phyloP scores from a whole-genome alignment of 2,888 invertebrate species.

The Achlya flavicornis region DNA sequence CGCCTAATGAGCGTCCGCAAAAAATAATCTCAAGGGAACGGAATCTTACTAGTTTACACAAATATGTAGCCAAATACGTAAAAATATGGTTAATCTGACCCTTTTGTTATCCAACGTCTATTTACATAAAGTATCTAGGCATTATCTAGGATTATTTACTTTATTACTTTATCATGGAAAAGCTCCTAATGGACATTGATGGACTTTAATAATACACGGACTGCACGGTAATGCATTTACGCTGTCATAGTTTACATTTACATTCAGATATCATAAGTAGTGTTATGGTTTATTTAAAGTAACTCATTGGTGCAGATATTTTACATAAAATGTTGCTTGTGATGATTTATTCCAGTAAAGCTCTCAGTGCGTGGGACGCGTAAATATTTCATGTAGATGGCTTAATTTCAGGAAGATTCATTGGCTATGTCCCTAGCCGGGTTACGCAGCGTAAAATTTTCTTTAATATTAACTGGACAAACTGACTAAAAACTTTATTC shows the following conservation, averaged over 20 bases:
- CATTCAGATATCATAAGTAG: neutral
- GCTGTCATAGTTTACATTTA: neutral
- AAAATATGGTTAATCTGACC: neutral
- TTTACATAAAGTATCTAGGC: neutral
- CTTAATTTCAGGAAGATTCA: conserved; percentile 5
- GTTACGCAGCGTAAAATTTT: neutral
- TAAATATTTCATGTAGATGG: conserved; percentile 9
- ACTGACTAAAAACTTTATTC: neutral
- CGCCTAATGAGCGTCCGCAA: conserved; percentile 45
- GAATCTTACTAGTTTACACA: neutral
- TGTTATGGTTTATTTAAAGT: neutral
- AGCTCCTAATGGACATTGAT: neutral
- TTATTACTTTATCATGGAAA: neutral
- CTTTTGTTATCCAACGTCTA: neutral
- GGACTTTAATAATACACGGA: neutral
- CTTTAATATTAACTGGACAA: neutral
- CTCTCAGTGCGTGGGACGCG: conserved; percentile 9
- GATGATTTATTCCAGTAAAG: conserved; percentile 11
- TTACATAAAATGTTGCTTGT: conserved; percentile 12
- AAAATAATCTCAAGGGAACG: no score
- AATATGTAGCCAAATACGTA: neutral
- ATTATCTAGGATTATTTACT: no score
- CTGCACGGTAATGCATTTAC: neutral
- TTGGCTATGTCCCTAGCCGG: neutral
- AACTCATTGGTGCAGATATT: neutral